These are phyloP conservation scores for Nymphalis io DNA, from an alignment of 1,140 invertebrate species.

Conservation along the genomic window DNA sequence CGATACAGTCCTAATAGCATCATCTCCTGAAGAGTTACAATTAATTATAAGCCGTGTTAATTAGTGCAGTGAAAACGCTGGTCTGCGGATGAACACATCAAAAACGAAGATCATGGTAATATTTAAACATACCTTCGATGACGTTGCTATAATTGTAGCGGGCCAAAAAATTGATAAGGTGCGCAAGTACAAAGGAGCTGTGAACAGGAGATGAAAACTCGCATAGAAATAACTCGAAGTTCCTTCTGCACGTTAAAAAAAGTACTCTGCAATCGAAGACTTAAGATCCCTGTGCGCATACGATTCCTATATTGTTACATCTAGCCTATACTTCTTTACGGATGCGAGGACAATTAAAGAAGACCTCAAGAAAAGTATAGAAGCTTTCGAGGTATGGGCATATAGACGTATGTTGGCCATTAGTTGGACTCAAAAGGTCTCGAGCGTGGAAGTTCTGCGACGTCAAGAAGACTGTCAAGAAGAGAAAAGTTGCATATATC, in stretches of 20 bases:
- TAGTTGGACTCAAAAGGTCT: too few relatives aligned
- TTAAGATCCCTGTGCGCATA: constrained; percentile 21
- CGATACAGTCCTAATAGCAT: too few relatives aligned
- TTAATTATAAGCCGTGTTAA: too few relatives aligned
- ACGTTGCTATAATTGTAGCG: background rate
- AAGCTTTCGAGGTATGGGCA: constrained; percentile 16
- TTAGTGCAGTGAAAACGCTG: too few relatives aligned
- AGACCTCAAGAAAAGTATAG: constrained; percentile 16
- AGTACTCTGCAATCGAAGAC: constrained; percentile 18
- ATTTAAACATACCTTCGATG: background rate
- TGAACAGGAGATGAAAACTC: constrained; percentile 25
- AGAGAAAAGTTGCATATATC: too few relatives aligned
- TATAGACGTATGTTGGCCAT: constrained; percentile 15
- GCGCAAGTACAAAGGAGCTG: too few relatives aligned
- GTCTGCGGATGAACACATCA: too few relatives aligned
- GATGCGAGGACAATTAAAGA: constrained; percentile 18
- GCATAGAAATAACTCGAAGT: too few relatives aligned
- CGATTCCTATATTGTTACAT: constrained; percentile 28
- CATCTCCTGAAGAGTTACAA: too few relatives aligned
- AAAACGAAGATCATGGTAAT: constrained; percentile 31
- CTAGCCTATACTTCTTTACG: constrained; percentile 30
- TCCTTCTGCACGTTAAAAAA: too few relatives aligned
- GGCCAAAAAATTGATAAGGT: constrained; percentile 12
- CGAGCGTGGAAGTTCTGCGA: too few relatives aligned
- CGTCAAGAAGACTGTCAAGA: too few relatives aligned